phyloP scores from a whole-genome alignment of 2,888 invertebrate genomes.

The Philereme vetulata region DNA sequence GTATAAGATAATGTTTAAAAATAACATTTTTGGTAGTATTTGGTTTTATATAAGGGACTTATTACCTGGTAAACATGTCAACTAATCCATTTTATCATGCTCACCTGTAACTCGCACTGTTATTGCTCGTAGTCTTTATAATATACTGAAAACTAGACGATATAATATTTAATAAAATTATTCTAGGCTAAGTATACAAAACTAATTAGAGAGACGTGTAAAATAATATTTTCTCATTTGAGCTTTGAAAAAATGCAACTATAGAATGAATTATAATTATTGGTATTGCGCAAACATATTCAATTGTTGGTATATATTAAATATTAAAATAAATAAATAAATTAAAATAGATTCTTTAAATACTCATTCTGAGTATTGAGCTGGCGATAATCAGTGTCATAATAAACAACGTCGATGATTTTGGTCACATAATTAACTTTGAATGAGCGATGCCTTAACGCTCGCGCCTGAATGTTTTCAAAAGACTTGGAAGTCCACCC shows the following conservation, averaged over 20 bases:
- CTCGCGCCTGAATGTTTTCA: slow-evolving; percentile 4
- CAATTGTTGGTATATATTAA: not conserved
- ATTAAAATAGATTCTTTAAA: not conserved
- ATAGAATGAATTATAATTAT: not conserved
- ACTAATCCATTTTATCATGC: not conserved
- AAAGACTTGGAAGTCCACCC: slow-evolving; percentile 3
- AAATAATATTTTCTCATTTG: slow-evolving; percentile 12
- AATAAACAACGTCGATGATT: not conserved
- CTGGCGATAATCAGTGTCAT: slow-evolving; percentile 1
- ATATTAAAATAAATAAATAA: no score
- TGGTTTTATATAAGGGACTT: not conserved
- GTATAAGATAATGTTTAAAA: slow-evolving; percentile 1
- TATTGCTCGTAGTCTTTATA: slow-evolving; percentile 19
- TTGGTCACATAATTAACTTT: slow-evolving; percentile 8
- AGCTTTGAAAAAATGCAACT: slow-evolving; percentile 14
- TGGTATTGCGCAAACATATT: not conserved
- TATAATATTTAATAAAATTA: not conserved
- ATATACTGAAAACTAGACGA: slow-evolving; percentile 7
- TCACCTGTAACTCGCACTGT: slow-evolving; percentile 8
- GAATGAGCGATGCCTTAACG: slow-evolving; percentile 5
- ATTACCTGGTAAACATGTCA: no score
- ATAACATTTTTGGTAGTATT: not conserved
- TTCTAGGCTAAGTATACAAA: not conserved
- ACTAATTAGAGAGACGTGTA: not conserved
- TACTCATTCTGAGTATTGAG: slow-evolving; percentile 2